Evolutionary conservation across 2,797 vertebrate species (phyloP), one percentile per base, ranked within the genome.

Genomic region (Heliangelus exortis): DNA sequence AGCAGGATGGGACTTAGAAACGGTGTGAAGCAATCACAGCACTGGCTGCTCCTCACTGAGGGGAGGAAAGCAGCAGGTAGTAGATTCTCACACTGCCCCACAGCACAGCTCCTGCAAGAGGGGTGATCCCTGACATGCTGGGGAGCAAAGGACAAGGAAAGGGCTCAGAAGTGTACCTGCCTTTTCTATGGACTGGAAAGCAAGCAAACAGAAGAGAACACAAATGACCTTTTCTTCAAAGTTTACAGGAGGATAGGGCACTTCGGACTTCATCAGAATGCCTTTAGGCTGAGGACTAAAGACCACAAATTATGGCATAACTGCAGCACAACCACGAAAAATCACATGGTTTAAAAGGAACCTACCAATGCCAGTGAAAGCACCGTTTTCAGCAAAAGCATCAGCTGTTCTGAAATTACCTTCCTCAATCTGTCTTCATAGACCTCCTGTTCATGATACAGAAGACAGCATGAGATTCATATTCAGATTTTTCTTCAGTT

Each of bases 11-110:
- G 43, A 79, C 36, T 68, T 55, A 45, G 20, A 36, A 68, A 47
- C 48, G 16, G 21, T 1, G 12, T 9, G 33, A 89, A 78, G 66
- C 0, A 0, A 91, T 28, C 7, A 26, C 29, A 25, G n/a, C 8
- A 7, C 16, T 57, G 34, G 14, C 62, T 83, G 55, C 16, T 73
- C 80, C 79, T 84, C 43, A 15, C 47, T 47, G 43, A 17, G 53
- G 12, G 9, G 33, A 57, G 10, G 47, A 72, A 45, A 65, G 90
- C 61, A 90, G 50, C 69, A 83, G 55, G 88, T 68, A 50, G 54
- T 58, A 79, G 83, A 43, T 58, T 51, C 63, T 33, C 20, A 9
- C 33, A 10, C 17, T 2, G 9, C 20, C 47, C 51, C 33, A 65
- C 2, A 1, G 29, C 4, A 1, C 29, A 21, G 26, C n/a, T 93